Evolutionary conservation across 2,797 vertebrate genomes (phyloP), one percentile per base, ranked within the genome.

Genomic region (Sitta carolinensis): DNA sequence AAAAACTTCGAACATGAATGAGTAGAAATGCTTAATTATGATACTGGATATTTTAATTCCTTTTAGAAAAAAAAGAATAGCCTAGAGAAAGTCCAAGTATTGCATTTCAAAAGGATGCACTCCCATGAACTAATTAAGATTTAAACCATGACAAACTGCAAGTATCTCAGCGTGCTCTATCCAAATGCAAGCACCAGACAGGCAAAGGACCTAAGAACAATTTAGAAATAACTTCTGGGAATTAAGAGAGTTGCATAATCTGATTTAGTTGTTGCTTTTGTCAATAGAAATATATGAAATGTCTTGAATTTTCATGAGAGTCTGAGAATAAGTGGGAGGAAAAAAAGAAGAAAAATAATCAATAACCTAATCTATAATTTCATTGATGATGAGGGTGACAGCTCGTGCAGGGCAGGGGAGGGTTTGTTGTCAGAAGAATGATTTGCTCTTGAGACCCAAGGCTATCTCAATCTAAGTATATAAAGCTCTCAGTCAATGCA

Each of bases 71-170:
- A 84, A 94, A 96, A 97, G 58, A 97, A 95, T 72, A 95, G 89
- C 91, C 93, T 81, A 96, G 92, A 97, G 96, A 95, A 96, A 95
- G 95, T 84, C 96, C 90, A 89, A 92, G 75, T 82, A 93, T 62
- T 78, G 66, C 77, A 77, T 92, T 96, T 97, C 95, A 97, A 96
- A 97, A 95, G 93, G 92, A 97, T 91, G 62, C 76, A 83, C 55
- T 94, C 76, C 93, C 94, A 68, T 74, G 93, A 97, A 88, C 81
- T 96, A 97, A 97, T 97, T 97, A 97, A 97, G 95, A 97, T 95
- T 86, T 96, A 95, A 97, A 96, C 63, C 62, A 77, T 91, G 95
- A 97, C 96, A 96, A 97, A 96, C 87, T 66, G 70, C 87, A 91
- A 92, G 75, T 79, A 74, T 93, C 79, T 81, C 93, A 32, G 45